Evolutionary conservation across 2,888 invertebrate genomes (phyloP), one percentile per base, ranked within the genome.

Genomic region (Caenorhabditis japonica): DNA sequence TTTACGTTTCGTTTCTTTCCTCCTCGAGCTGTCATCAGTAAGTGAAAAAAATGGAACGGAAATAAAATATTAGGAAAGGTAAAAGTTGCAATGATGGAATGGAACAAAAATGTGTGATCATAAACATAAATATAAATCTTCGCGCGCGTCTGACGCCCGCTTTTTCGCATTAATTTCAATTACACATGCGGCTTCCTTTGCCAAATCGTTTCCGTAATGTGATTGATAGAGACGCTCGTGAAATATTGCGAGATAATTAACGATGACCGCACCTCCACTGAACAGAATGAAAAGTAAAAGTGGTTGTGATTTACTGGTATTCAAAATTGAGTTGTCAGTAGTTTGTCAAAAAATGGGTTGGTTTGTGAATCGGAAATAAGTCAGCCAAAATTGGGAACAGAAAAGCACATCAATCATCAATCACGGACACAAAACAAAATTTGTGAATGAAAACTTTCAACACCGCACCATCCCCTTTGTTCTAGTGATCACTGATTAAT

Each of bases 111-210:
- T 15, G n/a, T n/a, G n/a, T n/a, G n/a, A n/a, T n/a, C 27, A 13
- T 27, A 41, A 5, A 27, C 56, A 66, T 36, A 43, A 66, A 56
- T 51, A 66, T 66, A 44, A 66, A 66, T 66, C 56, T 49, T 56
- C 19, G 3, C 39, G 41, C 38, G 47, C 55, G 41, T 21, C n/a
- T n/a, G n/a, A n/a, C n/a, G n/a, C n/a, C 34, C 66, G 19, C 27
- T 56, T 55, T 66, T 43, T n/a, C 41, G 19, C 51, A 41, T 66
- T 51, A 66, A 66, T 66, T 56, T 49, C 44, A 47, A 66, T 56
- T 66, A 56, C 39, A 64, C 56, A 64, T 39, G 64, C 64, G 56
- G 66, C 56, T 56, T 56, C 56, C 36, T 66, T 66, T 51, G 12
- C 44, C 51, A 51, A 12, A 38, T 15, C 27, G 66, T 51, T 66